Base-by-base conservation (phyloP, 1,140 invertebrate species). In the Drosophila navojoa region DNA sequence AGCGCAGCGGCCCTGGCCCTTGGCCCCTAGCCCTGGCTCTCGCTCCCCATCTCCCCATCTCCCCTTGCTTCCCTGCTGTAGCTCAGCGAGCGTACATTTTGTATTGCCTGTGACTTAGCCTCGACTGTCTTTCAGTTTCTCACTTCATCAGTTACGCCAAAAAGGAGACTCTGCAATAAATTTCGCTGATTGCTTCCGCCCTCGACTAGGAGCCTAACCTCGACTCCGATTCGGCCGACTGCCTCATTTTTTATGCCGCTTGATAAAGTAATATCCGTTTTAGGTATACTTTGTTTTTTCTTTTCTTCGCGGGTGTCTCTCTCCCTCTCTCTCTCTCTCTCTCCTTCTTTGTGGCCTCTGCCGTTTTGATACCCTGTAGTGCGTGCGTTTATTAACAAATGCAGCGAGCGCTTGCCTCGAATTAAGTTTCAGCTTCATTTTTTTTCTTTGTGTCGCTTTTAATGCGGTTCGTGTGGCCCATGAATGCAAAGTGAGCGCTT, bases 221-320 rank as follows among this genome's bases (percentile, higher is more conserved):
- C 71, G 55, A 47, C 47, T 54, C 47, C 66, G 60, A 59, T 75
- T 70, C 42, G 62, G 52, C 52, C 50, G 52, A 67, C 73, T 71
- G 67, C 47, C 84, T 84, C 85, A 89, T 89, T 89, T 89, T 89
- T 89, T 89, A 89, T 89, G 84, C 84, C 79, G 79, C 84, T 89
- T 89, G 84, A 89, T 89, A 84, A 89, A 89, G 84, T 89, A 89
- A 89, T 89, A 89, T 89, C 84, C 84, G 84, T 79, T 89, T 89
- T 84, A 89, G 77, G 79, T 89, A 89, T 77, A 79, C 77, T 71
- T 86, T 76, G 74, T 63, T 69, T 74, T 52, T 58, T 55, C 45
- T 60, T 50, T 16, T 44, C 15, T 16, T 19, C n/a, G 42, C 11
- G 19, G 19, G 19, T 2, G 19, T 15, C 6, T 45, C n/a, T 7